Base-by-base conservation (phyloP, 1,140 invertebrate species). In the Polypedilum pembai region DNA sequence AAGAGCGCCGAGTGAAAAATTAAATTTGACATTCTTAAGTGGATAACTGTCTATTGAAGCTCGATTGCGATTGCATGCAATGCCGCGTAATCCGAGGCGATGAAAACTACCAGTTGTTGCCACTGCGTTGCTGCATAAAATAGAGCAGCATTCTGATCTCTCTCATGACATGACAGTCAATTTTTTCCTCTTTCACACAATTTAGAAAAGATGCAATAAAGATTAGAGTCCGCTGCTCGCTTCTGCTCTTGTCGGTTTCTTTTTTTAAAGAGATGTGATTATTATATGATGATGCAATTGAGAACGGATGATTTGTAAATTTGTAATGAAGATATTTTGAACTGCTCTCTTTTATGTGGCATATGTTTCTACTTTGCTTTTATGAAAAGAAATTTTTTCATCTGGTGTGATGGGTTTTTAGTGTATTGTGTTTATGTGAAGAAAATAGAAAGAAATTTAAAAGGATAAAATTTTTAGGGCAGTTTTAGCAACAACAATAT, bases 11-110 rank as follows among this genome's bases (percentile, higher is more conserved):
- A 33, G 5, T 33, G 24, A 33, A 33, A 56, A 56, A 56, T 15
- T 56, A 56, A 15, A 12, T 56, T 69, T 69, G 65, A 69, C 65
- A 69, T 20, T 18, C 65, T 20, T 69, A 69, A 69, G 65, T 69
- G 65, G 65, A 69, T 69, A 10, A 18, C 15, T 69, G 65, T 69
- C 65, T 10, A 10, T 21, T 18, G n/a, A 8, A 56, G 45, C 45
- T 56, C 45, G n/a, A 15, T 17, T 3, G 24, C 24, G 24, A 56
- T 56, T 56, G 45, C 45, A 18, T 21, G 20, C 20, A 69, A 20
- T 18, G 18, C 17, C 3, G 65, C 65, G 65, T 69, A 69, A 69
- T 69, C 5, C 18, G 65, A 69, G 20, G 65, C 65, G 65, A 8
- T 69, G 10, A 18, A 69, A 69, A 69, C 65, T 69, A 69, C 65